Base-by-base conservation (phyloP, 2,113 vertebrate species). In the Myotis yumanensis region DNA sequence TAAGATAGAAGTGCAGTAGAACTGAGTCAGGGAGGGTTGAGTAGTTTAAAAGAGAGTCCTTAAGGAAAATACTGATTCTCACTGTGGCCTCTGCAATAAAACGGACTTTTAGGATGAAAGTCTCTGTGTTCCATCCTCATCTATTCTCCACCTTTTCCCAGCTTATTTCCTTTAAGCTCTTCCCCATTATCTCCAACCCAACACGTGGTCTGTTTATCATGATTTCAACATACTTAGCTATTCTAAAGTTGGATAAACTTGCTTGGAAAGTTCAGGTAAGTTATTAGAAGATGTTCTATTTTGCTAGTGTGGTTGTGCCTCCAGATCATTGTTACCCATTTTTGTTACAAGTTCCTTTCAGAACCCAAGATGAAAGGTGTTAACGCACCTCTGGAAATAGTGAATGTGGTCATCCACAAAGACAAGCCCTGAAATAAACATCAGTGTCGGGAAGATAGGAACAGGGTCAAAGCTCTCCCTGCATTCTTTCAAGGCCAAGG, bases 381-480 rank as follows among this genome's bases (percentile, higher is more conserved):
- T 37, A 81, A 35, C 0, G 3, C 0, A 14, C 20, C 17, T 32
- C 15, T 72, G 16, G n/a, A 40, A 48, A 57, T 76, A 81, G 66
- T 23, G 2, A 6, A 23, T 20, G 2, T 40, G 25, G 1, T 80
- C 52, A 62, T 46, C 28, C n/a, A 48, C 69, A 30, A 4, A 37
- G 46, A 79, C 1, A 52, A 17, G 3, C 15, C 57, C 7, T 14
- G 40, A 69, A 32, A 10, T 4, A 0, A 2, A 2, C 8, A 23
- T 46, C 3, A 4, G 3, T 69, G 16, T n/a, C 15, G 68, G 18
- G 43, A 86, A 4, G 30, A 43, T 57, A 10, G 14, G 22, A 54
- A 83, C 22, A 46, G 52, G 32, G 5, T 71, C 43, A 48, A 32
- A 1, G 14, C 16, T 46, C 7, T 66, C 8, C 10, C 48, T 72